Evolutionary conservation across 2,888 invertebrate species (phyloP).

Genomic region (Agrilus cyanescens): DNA sequence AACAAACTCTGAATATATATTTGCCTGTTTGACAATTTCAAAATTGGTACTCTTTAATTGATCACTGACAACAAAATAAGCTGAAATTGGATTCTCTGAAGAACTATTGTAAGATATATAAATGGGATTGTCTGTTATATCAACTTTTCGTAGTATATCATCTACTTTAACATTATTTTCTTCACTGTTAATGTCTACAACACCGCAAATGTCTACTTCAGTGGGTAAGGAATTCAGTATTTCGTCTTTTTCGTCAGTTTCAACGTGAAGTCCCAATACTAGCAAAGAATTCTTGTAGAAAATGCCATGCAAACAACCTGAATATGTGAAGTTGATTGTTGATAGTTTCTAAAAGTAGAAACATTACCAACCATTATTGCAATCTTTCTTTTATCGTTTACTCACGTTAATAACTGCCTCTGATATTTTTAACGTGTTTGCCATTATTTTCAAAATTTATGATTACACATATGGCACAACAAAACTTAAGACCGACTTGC

Average conservation of each 20-base stretch:
- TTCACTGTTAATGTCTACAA: constrained; percentile 51
- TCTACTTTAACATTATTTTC: constrained; percentile 49
- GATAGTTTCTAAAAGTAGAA: no score
- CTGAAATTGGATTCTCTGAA: constrained; percentile 45
- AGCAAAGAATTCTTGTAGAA: constrained; percentile 48
- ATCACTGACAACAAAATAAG: constrained; percentile 59
- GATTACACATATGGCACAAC: no score
- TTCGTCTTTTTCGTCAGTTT: constrained; percentile 43
- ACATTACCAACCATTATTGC: no score
- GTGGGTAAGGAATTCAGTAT: constrained; percentile 58
- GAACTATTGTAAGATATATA: constrained; percentile 46
- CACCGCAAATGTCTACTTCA: constrained; percentile 66
- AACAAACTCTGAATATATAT: constrained; percentile 56
- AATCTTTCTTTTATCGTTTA: no score
- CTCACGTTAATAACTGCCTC: no score
- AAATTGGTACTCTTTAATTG: constrained; percentile 54
- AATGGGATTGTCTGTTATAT: constrained; percentile 70
- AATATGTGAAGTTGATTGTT: constrained; percentile 17
- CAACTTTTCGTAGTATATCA: constrained; percentile 52
- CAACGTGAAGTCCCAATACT: constrained; percentile 50
- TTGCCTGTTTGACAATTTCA: constrained; percentile 49
- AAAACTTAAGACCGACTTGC: no score
- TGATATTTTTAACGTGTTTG: no score
- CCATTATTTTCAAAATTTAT: no score
- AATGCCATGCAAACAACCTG: constrained; percentile 61